Evolutionary conservation across 92 coral and sea anemone species (phyloP).

Genomic region (Siderastrea radians): DNA sequence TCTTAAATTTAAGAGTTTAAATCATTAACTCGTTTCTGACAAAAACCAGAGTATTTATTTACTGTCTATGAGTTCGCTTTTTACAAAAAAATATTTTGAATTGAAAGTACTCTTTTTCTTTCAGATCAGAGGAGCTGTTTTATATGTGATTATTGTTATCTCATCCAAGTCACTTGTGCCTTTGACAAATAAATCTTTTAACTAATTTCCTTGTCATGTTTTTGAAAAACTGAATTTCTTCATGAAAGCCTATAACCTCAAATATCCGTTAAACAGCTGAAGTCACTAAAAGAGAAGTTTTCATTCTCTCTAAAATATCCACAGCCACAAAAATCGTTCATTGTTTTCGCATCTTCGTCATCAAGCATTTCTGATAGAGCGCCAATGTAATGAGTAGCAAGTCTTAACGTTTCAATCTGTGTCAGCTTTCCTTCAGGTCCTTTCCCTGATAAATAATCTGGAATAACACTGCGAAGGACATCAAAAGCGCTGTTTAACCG

Average conservation of each 20-base stretch:
- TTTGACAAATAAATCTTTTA: not conserved
- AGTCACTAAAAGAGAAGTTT: conserved; percentile 29
- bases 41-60: no score
- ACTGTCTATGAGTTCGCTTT: not conserved
- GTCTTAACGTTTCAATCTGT: conserved; percentile 92
- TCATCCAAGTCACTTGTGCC: not conserved
- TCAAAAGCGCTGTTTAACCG: conserved; percentile 97
- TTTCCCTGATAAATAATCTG: conserved; percentile 96
- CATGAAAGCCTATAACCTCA: not conserved
- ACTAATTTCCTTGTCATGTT: not conserved
- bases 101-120: not conserved
- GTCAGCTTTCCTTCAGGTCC: conserved; percentile 98
- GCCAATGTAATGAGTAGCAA: conserved; percentile 96
- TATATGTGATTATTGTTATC: not conserved
- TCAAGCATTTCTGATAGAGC: conserved; percentile 96
- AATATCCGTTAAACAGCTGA: conserved; percentile 40
- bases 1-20: no score
- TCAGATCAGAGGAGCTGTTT: not conserved
- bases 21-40: no score
- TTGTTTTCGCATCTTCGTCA: conserved; percentile 72
- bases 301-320: conserved; percentile 54
- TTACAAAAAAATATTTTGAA: not conserved
- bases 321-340: conserved; percentile 82
- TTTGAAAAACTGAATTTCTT: not conserved
- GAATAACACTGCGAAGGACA: conserved; percentile 96